Conservation (phyloP, 2,113 vertebrate genomes). For the Esox niger region DNA sequence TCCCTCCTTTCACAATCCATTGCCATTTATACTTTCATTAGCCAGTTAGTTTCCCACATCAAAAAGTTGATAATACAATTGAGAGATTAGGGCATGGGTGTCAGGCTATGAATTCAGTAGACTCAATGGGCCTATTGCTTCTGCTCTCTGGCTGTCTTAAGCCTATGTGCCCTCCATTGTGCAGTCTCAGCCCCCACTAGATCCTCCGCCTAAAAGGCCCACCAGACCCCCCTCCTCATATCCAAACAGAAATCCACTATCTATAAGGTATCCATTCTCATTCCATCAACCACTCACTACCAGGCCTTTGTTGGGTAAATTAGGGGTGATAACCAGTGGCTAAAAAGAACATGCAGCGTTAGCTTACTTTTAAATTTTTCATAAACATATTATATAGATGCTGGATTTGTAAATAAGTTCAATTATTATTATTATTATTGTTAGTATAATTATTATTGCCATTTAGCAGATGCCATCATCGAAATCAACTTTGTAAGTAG, state of each 20-base stretch:
- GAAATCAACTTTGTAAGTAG: too few species aligned
- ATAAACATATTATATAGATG: too few species aligned
- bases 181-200: constrained; percentile 46
- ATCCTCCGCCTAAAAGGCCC: constrained; percentile 26
- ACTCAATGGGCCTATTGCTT: constrained; percentile 57
- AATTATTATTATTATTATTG: constrained; percentile 1
- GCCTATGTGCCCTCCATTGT: constrained; percentile 42
- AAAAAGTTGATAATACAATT: constrained; percentile 45
- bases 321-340: constrained; percentile 2
- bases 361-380: too few species aligned
- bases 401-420: too few species aligned
- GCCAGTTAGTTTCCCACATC: constrained; percentile 53
- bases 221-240: constrained; percentile 22
- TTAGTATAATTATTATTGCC: too few species aligned
- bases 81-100: constrained; percentile 45
- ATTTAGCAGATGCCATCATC: too few species aligned
- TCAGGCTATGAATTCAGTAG: constrained; percentile 49
- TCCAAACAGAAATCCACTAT: neutral
- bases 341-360: too few species aligned
- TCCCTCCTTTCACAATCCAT: constrained; percentile 27
- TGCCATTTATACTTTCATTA: constrained; percentile 58
- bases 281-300: neutral
- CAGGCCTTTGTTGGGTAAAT: neutral
- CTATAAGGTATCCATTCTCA: neutral
- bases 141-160: constrained; percentile 44